Evolutionary conservation across 1,140 invertebrate genomes (phyloP), one percentile per base, ranked within the genome.

Genomic region (Propsilocerus akamusi): DNA sequence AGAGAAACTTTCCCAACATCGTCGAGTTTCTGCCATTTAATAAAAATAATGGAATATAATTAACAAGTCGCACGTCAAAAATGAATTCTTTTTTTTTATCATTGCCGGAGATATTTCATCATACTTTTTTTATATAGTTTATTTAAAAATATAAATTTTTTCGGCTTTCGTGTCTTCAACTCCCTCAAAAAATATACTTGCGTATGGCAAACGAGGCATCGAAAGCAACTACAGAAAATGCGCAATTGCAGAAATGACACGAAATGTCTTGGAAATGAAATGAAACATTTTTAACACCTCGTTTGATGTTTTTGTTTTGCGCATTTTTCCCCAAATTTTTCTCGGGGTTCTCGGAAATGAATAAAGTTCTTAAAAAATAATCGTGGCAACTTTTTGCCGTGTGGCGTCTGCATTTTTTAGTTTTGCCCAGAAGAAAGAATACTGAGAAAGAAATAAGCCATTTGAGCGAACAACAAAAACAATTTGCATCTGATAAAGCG

Each of bases 31-130:
- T n/a, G n/a, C n/a, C n/a, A n/a, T n/a, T n/a, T n/a, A n/a, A n/a
- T 10, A 41, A 41, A 17, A 41, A 41, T 41, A 41, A 41, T 41
- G 34, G 17, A 41, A 17, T 41, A 41, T 41, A 20, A 41, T 41
- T 41, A 41, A 41, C 34, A 41, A 41, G 17, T 41, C 34, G 34
- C 34, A 41, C 34, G 34, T 41, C 17, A 41, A 41, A n/a, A n/a
- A 41, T 41, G 14, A 41, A 41, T 30, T 30, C 28, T n/a, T 11
- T 30, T 30, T 30, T 30, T 30, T 30, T 6, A 11, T 30, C 2
- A 30, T 7, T 30, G 10, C 28, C 22, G 34, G 17, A 41, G 34
- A 41, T 20, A 20, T 41, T 41, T 41, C 34, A 41, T 41, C 34
- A 41, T 41, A 41, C 17, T 41, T 41, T 41, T 41, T 41, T n/a